A percentile compares a stretch with the other conserved stretches of the same genome.
phyloP scores from a whole-genome alignment of 2,888 invertebrate genomes.

The Trilocha varians region DNA sequence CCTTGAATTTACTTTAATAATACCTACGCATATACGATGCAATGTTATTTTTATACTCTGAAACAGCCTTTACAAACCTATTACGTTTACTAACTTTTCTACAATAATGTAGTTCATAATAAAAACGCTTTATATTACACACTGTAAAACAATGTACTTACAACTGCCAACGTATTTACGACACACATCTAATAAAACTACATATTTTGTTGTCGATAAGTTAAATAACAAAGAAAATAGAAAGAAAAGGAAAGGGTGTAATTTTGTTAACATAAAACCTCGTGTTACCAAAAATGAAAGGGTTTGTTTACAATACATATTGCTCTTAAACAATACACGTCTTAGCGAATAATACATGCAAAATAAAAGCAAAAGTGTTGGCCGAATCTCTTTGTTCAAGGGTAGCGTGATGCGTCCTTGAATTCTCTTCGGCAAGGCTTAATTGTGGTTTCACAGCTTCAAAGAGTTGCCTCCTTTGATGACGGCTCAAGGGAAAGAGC shows the following conservation, averaged over 20 bases:
- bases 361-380: slow-evolving; percentile 57
- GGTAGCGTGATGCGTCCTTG: slow-evolving; percentile 58
- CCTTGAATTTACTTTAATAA: too few relatives aligned
- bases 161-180: too few relatives aligned
- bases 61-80: too few relatives aligned
- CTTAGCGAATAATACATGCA: slow-evolving; percentile 39
- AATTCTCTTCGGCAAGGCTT: slow-evolving; percentile 61
- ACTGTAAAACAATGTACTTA: too few relatives aligned
- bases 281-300: slow-evolving; percentile 26
- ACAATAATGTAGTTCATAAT: too few relatives aligned
- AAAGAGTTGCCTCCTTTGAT: slow-evolving; percentile 65
- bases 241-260: neutral
- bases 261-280: slow-evolving; percentile 13
- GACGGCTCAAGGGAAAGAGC: slow-evolving; percentile 26
- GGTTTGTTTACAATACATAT: slow-evolving; percentile 31
- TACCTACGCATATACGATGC: too few relatives aligned
- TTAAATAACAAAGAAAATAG: neutral
- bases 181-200: too few relatives aligned
- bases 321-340: slow-evolving; percentile 38
- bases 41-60: too few relatives aligned
- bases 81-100: too few relatives aligned
- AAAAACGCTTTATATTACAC: too few relatives aligned
- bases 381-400: slow-evolving; percentile 49
- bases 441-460: slow-evolving; percentile 67
- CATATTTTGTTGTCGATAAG: neutral